Conservation (phyloP, 2,113 vertebrate genomes). For the Rhizomys pruinosus region DNA sequence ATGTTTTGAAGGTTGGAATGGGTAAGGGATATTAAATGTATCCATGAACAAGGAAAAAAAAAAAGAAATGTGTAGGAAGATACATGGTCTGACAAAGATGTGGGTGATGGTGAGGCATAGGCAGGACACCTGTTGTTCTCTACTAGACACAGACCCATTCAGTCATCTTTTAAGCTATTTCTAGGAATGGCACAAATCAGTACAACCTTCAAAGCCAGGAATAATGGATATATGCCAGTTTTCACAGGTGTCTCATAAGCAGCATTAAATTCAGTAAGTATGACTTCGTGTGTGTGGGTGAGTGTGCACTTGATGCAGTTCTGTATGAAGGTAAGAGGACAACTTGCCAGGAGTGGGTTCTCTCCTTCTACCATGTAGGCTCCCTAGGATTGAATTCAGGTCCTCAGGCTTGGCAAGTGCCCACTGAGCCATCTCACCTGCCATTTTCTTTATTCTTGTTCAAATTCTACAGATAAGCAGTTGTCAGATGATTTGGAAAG, state of each 20-base stretch:
- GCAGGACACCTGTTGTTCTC: fast-evolving
- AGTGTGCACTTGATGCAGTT: neutral
- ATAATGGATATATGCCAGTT: fast-evolving
- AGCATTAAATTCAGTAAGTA: fast-evolving
- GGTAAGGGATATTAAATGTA: constrained; percentile 89
- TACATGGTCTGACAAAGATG: neutral
- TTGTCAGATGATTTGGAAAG: neutral
- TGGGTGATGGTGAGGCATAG: neutral
- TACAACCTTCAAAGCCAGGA: too few relatives aligned
- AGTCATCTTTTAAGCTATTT: neutral
- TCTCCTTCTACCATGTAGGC: neutral
- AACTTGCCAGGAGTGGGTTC: neutral
- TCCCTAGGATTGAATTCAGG: neutral
- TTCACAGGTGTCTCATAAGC: neutral
- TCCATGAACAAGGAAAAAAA: constrained; percentile 88
- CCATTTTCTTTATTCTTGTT: neutral
- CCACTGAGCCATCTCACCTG: too few relatives aligned
- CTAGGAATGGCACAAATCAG: neutral
- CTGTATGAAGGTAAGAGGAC: too few relatives aligned
- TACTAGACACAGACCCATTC: fast-evolving
- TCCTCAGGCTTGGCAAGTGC: neutral
- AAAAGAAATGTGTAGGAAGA: neutral
- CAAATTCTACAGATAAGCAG: neutral
- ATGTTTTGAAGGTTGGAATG: constrained; percentile 87
- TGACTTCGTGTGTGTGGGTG: neutral